Conservation (phyloP, 2,888 invertebrate species). For the Loripinus fragilis region DNA sequence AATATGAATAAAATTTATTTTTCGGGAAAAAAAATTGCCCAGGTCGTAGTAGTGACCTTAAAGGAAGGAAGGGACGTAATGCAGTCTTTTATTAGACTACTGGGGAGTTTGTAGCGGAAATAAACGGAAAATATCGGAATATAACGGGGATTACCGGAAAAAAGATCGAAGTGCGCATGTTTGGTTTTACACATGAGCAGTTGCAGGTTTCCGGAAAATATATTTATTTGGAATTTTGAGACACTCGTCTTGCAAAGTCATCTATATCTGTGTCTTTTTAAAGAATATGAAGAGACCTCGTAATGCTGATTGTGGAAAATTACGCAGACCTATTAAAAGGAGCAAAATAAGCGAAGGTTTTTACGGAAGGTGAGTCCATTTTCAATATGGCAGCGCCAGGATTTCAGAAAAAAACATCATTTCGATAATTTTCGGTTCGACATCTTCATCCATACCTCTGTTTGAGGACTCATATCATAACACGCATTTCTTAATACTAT, state of each 20-base stretch:
- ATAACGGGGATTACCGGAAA: neutral
- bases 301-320: constrained; percentile 98
- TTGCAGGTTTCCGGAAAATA: constrained; percentile 55
- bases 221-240: constrained; percentile 42
- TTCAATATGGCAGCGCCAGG: constrained; percentile 77
- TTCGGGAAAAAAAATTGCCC: too few relatives aligned
- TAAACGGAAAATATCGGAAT: neutral
- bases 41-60: too few relatives aligned
- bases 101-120: too few relatives aligned
- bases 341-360: constrained; percentile 99
- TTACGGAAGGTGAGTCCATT: constrained; percentile 92
- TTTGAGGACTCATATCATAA: too few relatives aligned
- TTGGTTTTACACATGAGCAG: constrained; percentile 60
- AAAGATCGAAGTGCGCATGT: constrained; percentile 51
- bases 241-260: constrained; percentile 2
- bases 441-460: too few relatives aligned
- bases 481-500: too few relatives aligned
- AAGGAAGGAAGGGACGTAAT: too few relatives aligned
- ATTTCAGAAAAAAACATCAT: neutral
- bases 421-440: too few relatives aligned
- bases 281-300: constrained; percentile 94
- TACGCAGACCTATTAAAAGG: constrained; percentile 96
- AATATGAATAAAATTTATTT: too few relatives aligned
- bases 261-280: constrained; percentile 7
- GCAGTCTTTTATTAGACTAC: too few relatives aligned